A percentile compares a stretch with the other conserved stretches of the same genome.
Conservation (phyloP, 2,113 vertebrate genomes). For the Poeciliopsis occidentalis region DNA sequence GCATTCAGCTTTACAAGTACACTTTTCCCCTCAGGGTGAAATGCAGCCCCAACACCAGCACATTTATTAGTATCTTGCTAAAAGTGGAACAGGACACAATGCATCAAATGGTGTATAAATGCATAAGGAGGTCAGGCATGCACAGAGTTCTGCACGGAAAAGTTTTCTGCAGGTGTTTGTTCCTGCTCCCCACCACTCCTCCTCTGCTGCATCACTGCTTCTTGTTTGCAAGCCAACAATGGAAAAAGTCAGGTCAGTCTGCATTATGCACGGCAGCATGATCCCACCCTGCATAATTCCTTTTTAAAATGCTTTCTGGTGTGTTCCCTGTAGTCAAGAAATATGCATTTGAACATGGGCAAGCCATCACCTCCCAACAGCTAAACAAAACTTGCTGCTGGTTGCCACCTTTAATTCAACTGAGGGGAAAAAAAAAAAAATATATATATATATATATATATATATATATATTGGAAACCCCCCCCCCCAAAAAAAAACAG, state of each 20-base stretch:
- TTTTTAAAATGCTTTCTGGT: constrained; percentile 69
- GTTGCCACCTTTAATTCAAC: neutral
- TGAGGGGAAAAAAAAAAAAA: neutral
- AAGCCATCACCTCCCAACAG: neutral
- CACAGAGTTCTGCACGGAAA: constrained; percentile 17
- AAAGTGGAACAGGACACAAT: neutral
- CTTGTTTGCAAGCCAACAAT: constrained; percentile 32
- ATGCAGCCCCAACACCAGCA: neutral
- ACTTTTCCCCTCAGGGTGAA: neutral
- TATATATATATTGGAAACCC: too few relatives aligned
- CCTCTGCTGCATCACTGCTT: constrained; percentile 42
- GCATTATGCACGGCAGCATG: constrained; percentile 67
- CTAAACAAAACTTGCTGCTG: neutral
- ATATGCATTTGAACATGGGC: constrained; percentile 26
- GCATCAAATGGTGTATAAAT: neutral
- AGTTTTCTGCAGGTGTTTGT: constrained; percentile 40
- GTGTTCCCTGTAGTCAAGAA: constrained; percentile 54
- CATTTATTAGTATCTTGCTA: neutral
- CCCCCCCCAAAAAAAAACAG: too few relatives aligned
- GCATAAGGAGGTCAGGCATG: constrained; percentile 35
- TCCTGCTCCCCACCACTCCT: neutral
- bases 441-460: too few relatives aligned
- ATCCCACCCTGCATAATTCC: constrained; percentile 69
- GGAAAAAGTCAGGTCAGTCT: constrained; percentile 66
- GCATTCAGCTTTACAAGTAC: neutral